These are phyloP conservation scores for Pardosa pseudoannulata DNA, from an alignment of 2,888 invertebrate genomes.

Conservation along the genomic window DNA sequence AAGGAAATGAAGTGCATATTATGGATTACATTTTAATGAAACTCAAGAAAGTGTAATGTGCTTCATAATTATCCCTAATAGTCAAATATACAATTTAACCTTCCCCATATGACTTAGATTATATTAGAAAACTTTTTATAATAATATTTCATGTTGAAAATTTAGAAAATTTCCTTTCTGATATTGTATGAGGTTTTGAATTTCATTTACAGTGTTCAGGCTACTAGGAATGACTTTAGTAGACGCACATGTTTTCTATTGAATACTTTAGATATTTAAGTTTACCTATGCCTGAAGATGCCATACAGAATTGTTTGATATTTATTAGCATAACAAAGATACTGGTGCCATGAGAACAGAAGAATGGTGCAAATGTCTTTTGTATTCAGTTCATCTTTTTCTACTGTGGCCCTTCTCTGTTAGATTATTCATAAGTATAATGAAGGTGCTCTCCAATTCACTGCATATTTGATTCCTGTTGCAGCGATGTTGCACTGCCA, in stretches of 20 bases:
- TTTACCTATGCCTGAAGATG: slow-evolving; percentile 26
- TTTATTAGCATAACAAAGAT: slow-evolving; percentile 54
- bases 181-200: neutral
- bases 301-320: slow-evolving; percentile 38
- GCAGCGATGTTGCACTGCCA: slow-evolving; percentile 68
- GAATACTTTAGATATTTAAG: slow-evolving; percentile 29
- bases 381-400: slow-evolving; percentile 46
- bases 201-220: neutral
- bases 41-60: too few species aligned
- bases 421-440: slow-evolving; percentile 58
- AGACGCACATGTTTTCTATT: slow-evolving; percentile 32
- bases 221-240: slow-evolving; percentile 17
- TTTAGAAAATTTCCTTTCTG: neutral
- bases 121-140: neutral
- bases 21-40: too few species aligned
- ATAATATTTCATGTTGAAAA: neutral
- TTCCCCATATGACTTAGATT: neutral
- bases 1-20: too few species aligned
- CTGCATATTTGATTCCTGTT: slow-evolving; percentile 56
- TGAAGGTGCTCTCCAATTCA: slow-evolving; percentile 64
- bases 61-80: too few species aligned
- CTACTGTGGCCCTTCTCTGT: slow-evolving; percentile 32
- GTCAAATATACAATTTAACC: neutral
- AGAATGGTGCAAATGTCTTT: slow-evolving; percentile 53
- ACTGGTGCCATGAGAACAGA: slow-evolving; percentile 53